These are phyloP conservation scores for Cinara cedri DNA, from an alignment of 2,888 invertebrate genomes.

Conservation along the genomic window DNA sequence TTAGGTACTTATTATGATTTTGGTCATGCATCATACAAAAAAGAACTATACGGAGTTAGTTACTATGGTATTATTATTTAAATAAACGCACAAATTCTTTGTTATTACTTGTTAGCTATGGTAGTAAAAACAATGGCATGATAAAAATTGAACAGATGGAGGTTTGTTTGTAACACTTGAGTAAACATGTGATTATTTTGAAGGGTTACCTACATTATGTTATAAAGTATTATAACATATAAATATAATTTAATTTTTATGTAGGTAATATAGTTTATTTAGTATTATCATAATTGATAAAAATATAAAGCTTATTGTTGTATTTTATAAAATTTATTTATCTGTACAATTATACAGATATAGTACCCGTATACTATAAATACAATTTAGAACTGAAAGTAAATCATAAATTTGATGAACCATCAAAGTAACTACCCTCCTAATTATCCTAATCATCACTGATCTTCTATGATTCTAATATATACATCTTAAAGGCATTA, in stretches of 20 bases:
- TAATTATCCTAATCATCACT: too few relatives aligned
- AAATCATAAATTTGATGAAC: too few relatives aligned
- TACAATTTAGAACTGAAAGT: background rate
- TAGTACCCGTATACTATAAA: background rate
- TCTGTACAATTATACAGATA: background rate
- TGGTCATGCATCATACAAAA: background rate
- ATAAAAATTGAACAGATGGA: constrained; percentile 34
- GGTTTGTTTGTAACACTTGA: constrained; percentile 48
- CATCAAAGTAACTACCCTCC: too few relatives aligned
- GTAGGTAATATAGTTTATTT: background rate
- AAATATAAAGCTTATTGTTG: background rate
- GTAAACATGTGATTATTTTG: constrained; percentile 46
- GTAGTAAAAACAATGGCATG: constrained; percentile 1
- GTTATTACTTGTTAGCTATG: background rate
- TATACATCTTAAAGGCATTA: too few relatives aligned
- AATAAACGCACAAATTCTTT: constrained; percentile 1
- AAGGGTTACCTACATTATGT: background rate
- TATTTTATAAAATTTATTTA: background rate
- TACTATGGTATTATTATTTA: background rate
- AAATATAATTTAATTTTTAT: background rate
- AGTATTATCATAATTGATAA: background rate
- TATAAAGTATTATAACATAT: background rate
- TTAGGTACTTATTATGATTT: background rate
- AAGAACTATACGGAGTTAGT: too few relatives aligned
- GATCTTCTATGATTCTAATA: too few relatives aligned